A percentile compares a stretch with the other conserved stretches of the same genome.
Conservation (phyloP, 2,888 invertebrate species). For the Andrena minutula region DNA sequence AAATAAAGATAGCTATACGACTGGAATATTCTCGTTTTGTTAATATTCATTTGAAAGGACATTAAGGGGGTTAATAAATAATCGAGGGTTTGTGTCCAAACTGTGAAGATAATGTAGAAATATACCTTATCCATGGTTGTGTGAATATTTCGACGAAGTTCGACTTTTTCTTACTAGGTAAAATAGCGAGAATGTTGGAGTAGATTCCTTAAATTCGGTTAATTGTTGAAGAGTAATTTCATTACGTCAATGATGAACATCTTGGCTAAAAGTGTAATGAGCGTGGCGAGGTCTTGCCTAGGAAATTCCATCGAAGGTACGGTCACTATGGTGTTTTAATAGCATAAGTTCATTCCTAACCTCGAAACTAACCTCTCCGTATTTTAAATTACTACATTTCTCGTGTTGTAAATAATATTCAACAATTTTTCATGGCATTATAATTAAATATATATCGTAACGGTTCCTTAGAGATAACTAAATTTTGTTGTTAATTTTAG, state of each 20-base stretch:
- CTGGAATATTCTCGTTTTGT: too few relatives aligned
- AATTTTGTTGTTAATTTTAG: not conserved
- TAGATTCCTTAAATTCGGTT: constrained; percentile 2
- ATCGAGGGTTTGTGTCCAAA: constrained; percentile 24
- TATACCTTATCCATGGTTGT: constrained; percentile 3
- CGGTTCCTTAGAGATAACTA: not conserved
- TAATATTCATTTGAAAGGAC: not conserved
- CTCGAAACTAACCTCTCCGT: constrained; percentile 43
- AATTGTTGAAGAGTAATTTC: constrained; percentile 12
- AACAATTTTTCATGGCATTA: not conserved
- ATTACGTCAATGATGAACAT: constrained; percentile 73
- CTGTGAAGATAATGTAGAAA: constrained; percentile 30
- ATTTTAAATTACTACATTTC: not conserved
- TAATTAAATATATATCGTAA: not conserved
- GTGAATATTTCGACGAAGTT: not conserved
- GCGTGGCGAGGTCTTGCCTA: constrained; percentile 66
- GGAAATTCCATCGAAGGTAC: constrained; percentile 73
- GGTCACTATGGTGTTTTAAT: not conserved
- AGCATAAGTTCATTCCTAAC: constrained; percentile 46
- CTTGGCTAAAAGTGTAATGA: constrained; percentile 68
- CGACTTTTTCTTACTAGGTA: not conserved
- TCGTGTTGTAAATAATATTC: not conserved
- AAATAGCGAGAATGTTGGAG: not conserved
- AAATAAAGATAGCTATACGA: too few relatives aligned
- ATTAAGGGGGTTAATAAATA: not conserved